Evolutionary conservation across 2,113 vertebrate genomes (phyloP).

Genomic region (Amblyornis subalaris): DNA sequence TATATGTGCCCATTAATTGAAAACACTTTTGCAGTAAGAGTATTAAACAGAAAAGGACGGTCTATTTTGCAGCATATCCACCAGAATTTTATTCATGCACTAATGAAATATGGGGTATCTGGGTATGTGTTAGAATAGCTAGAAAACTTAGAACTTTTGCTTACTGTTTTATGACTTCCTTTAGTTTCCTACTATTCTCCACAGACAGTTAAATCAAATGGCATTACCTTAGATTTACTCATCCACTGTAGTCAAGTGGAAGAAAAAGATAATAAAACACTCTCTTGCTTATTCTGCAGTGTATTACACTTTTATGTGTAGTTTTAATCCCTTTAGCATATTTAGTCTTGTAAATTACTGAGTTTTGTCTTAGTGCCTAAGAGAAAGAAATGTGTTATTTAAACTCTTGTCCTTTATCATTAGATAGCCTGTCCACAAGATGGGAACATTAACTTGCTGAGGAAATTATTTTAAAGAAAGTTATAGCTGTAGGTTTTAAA

Average conservation of each 20-base stretch:
- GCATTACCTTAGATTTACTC: neutral
- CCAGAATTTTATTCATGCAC: neutral
- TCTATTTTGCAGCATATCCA: neutral
- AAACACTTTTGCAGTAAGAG: neutral
- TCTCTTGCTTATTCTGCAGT: neutral
- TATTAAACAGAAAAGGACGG: neutral
- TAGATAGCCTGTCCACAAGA: neutral
- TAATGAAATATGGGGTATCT: neutral
- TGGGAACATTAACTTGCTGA: neutral
- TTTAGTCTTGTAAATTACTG: neutral
- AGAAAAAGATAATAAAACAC: slow-evolving; percentile 1
- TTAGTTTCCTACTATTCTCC: neutral
- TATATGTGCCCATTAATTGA: neutral
- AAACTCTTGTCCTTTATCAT: slow-evolving; percentile 3
- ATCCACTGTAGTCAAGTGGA: neutral
- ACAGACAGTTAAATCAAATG: slow-evolving; percentile 16
- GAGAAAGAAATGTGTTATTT: neutral
- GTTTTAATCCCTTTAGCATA: neutral
- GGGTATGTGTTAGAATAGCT: neutral
- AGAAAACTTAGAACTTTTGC: neutral
- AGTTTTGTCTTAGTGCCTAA: neutral
- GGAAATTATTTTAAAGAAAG: neutral
- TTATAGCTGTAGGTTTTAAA: neutral
- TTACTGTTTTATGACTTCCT: neutral
- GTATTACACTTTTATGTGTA: neutral